Conservation (phyloP, 1,140 invertebrate genomes). For the Brachionus angularis region DNA sequence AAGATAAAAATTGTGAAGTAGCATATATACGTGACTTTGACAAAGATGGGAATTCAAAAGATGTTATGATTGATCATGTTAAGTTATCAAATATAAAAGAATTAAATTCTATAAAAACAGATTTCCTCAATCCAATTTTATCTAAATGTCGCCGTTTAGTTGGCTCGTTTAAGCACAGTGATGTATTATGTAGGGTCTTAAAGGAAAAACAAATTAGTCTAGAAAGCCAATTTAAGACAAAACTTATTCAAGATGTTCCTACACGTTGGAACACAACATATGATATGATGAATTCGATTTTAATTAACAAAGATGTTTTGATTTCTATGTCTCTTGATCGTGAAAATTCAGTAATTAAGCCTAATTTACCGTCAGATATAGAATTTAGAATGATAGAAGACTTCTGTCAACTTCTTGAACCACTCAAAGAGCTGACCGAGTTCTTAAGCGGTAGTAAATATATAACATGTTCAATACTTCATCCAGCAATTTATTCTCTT, state of each 20-base stretch:
- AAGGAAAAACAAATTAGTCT: not conserved
- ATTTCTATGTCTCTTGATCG: not conserved
- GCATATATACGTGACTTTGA: not conserved
- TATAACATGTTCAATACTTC: not conserved
- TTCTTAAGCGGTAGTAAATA: conserved; percentile 2
- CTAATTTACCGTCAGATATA: not conserved
- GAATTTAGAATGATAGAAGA: conserved; percentile 2
- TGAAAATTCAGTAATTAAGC: not conserved
- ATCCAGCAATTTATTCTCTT: not conserved
- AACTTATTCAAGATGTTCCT: conserved; percentile 6
- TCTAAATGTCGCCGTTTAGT: not conserved
- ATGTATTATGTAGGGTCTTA: not conserved
- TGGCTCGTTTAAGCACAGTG: not conserved
- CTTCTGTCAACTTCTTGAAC: not conserved
- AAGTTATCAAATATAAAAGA: not conserved
- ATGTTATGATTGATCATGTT: not conserved
- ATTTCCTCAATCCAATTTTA: not conserved
- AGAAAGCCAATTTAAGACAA: not conserved
- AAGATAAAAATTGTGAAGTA: not conserved
- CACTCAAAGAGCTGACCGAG: conserved; percentile 4
- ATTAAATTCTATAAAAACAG: not conserved
- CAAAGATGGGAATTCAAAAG: not conserved
- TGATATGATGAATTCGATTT: not conserved
- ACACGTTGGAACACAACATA: conserved; percentile 16
- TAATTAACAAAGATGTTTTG: not conserved